Evolutionary conservation across 2,888 invertebrate genomes (phyloP), one percentile per base, ranked within the genome.

Genomic region (Mylabris sibirica): DNA sequence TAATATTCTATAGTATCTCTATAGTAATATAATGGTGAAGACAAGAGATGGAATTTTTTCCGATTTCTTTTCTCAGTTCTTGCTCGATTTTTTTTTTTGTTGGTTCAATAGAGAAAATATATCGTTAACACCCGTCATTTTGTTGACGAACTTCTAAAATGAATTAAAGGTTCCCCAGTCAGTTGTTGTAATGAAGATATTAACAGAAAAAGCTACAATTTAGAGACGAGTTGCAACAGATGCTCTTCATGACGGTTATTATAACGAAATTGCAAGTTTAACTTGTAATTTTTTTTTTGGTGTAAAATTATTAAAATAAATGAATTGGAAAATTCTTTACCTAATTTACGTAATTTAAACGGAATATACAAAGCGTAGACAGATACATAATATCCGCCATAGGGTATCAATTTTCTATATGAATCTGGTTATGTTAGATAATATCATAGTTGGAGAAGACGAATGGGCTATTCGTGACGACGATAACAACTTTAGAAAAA

Each of bases 401-500:
- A 60, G 14, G 30, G 61, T 53, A 49, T 63, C 35, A 24, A 49
- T 44, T 62, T 68, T 68, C 66, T 68, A 41, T 76, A 77, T 76
- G 66, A 76, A 73, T 63, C 67, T 30, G 77, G 76, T 76, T 75
- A 75, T 68, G 66, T 76, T 74, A 77, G 78, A 78, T 78, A 73
- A 71, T 72, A 77, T 77, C 76, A 71, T 67, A 72, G 68, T 64
- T 24, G 66, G 62, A 71, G 66, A 71, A 78, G 76, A 78, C 76
- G 74, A 75, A 78, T 78, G 75, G 75, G 65, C 68, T 61, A 73
- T 78, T 76, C 78, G 77, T 76, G 77, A 76, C 75, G 73, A 30
- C 68, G 74, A 75, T 75, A 77, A 75, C 72, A 71, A 71, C 67
- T 67, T 71, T 61, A 65, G 66, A 66, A 30, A 64, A 65, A 67